Percentiles rank a stretch among this genome's conserved stretches.
These are phyloP conservation scores for Nannoperca obscura DNA, from an alignment of 2,797 vertebrate genomes.

Conservation along the genomic window DNA sequence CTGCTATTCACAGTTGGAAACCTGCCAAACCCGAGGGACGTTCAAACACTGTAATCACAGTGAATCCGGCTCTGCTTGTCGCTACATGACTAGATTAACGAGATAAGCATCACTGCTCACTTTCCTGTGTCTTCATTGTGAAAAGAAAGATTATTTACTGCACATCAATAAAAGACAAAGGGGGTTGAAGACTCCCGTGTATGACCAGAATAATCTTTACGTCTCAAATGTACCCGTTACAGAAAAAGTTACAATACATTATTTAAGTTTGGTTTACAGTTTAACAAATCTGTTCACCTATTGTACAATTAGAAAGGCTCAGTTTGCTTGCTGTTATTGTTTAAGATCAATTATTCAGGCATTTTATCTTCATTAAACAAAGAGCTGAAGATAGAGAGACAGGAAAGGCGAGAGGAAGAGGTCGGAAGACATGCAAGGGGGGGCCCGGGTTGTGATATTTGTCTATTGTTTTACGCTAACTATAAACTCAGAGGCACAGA, in stretches of 20 bases:
- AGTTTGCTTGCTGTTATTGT: slow-evolving; percentile 40
- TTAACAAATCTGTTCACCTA: not conserved
- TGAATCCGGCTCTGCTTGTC: slow-evolving; percentile 3
- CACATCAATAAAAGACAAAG: slow-evolving; percentile 7
- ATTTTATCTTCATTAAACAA: too few relatives aligned
- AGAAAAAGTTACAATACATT: not conserved
- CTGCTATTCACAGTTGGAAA: slow-evolving; percentile 22
- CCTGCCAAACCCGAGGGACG: slow-evolving; percentile 44
- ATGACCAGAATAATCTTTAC: slow-evolving; percentile 17
- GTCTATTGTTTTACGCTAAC: slow-evolving; percentile 57
- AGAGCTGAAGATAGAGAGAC: too few relatives aligned
- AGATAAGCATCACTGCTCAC: not conserved
- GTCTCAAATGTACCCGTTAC: too few relatives aligned
- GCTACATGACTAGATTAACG: slow-evolving; percentile 13
- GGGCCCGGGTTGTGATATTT: too few relatives aligned
- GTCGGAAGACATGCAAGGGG: too few relatives aligned
- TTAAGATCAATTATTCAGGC: not conserved
- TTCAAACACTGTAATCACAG: not conserved
- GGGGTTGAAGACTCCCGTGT: not conserved
- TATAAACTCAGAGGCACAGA: slow-evolving; percentile 31
- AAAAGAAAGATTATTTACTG: slow-evolving; percentile 15
- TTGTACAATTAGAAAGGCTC: not conserved
- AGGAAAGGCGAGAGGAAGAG: too few relatives aligned
- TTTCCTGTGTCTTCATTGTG: not conserved
- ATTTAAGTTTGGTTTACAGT: not conserved